A percentile compares a stretch with the other conserved stretches of the same genome.
Conservation (phyloP, 2,797 vertebrate species). For the Acridotheres tristis region DNA sequence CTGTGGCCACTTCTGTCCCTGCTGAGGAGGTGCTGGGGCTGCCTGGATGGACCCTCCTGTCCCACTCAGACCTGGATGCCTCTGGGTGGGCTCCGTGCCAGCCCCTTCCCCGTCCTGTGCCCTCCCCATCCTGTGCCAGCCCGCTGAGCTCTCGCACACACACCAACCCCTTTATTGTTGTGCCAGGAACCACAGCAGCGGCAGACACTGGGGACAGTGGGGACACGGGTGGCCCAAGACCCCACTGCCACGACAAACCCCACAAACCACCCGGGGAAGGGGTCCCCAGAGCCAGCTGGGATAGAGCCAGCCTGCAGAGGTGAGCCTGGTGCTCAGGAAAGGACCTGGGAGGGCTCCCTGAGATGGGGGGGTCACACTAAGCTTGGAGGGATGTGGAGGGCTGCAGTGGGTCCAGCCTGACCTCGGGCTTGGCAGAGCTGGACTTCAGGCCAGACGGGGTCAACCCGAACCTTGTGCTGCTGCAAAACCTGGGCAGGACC, state of each 20-base stretch:
- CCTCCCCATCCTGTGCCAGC: accelerated
- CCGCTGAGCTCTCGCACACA: background rate
- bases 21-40: background rate
- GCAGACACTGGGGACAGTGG: background rate
- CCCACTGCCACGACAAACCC: background rate
- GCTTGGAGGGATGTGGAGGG: background rate
- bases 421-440: background rate
- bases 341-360: background rate
- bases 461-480: background rate
- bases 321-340: background rate
- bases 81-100: background rate
- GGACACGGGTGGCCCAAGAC: background rate
- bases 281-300: background rate
- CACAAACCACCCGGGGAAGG: background rate
- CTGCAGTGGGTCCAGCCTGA: background rate
- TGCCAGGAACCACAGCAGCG: background rate
- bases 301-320: background rate
- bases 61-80: accelerated
- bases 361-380: background rate
- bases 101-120: background rate
- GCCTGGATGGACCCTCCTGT: background rate
- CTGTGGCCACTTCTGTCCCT: accelerated
- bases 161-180: slow-evolving; percentile 52
- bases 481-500: background rate
- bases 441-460: background rate